Conservation (phyloP, 2,797 vertebrate species). For the Pseudochirops corinnae region DNA sequence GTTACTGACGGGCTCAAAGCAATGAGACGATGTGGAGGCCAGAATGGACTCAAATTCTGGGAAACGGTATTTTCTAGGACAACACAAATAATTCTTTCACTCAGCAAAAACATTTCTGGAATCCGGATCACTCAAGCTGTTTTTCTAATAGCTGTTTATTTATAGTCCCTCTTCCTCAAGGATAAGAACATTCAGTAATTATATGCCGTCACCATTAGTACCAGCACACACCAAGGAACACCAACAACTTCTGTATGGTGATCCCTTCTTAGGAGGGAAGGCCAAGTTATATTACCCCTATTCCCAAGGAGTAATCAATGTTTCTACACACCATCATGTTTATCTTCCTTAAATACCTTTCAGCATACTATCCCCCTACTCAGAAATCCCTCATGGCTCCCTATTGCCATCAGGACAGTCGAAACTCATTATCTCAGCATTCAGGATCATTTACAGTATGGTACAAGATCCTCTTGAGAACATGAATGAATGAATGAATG, state of each 20-base stretch:
- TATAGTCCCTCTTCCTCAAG: background rate
- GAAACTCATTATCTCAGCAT: background rate
- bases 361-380: background rate
- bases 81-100: conserved; percentile 13
- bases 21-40: background rate
- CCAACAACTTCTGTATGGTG: background rate
- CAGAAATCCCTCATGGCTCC: background rate
- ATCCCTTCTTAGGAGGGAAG: background rate
- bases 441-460: background rate
- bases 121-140: background rate
- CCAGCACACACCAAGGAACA: background rate
- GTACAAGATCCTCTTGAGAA: background rate
- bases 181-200: background rate
- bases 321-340: background rate
- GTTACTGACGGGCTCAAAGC: background rate
- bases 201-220: background rate
- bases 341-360: background rate
- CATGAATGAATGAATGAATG: background rate
- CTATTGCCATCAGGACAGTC: background rate
- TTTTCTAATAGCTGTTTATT: background rate
- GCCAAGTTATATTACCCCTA: background rate
- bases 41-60: background rate
- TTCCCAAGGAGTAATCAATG: background rate
- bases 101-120: background rate
- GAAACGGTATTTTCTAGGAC: background rate